These are phyloP conservation scores for Parotia lawesii DNA, from an alignment of 2,113 vertebrate genomes.

Conservation along the genomic window DNA sequence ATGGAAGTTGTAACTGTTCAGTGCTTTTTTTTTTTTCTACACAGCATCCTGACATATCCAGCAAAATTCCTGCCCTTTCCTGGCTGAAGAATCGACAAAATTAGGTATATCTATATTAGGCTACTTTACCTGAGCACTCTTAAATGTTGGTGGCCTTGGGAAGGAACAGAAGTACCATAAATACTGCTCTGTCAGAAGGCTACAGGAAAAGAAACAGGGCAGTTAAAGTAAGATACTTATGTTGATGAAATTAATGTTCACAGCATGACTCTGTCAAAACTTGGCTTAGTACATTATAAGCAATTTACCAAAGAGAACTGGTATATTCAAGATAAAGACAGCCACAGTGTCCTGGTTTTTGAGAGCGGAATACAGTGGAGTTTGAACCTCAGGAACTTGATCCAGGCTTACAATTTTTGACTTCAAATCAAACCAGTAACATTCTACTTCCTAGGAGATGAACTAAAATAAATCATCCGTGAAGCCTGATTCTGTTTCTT, in stretches of 20 bases:
- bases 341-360: not conserved
- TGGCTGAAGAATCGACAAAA: not conserved
- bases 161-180: not conserved
- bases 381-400: conserved; percentile 11
- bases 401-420: conserved; percentile 40
- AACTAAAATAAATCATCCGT: conserved; percentile 36
- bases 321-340: not conserved
- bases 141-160: not conserved
- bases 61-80: not conserved
- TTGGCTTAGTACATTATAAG: not conserved
- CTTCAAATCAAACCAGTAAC: conserved; percentile 22
- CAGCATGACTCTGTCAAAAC: not conserved
- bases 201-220: not conserved
- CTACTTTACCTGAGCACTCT: not conserved
- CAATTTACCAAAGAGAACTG: not conserved
- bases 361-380: not conserved
- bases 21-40: not conserved
- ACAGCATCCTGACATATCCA: not conserved
- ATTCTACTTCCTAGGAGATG: conserved; percentile 37
- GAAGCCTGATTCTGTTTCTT: conserved; percentile 37
- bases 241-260: not conserved
- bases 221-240: not conserved
- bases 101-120: not conserved
- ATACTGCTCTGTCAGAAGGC: not conserved
- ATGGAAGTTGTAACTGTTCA: not conserved